phyloP scores from a whole-genome alignment of 64 coral and sea anemone genomes.

The Montipora cactus region DNA sequence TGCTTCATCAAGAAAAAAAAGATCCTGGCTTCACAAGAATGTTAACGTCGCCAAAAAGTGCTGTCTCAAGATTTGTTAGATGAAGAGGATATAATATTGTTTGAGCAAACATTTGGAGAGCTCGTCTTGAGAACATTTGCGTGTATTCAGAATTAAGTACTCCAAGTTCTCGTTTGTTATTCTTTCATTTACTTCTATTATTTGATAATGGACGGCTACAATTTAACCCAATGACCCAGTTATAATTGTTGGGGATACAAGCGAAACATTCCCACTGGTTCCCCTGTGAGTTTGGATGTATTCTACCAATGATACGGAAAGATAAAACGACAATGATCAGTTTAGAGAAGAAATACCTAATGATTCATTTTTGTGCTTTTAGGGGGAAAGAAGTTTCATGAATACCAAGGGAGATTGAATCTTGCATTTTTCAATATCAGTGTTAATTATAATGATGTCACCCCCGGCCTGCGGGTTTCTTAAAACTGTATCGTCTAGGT shows the following conservation, averaged over 20 bases:
- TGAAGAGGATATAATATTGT: not conserved
- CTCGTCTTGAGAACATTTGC: conserved; percentile 2
- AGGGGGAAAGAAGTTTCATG: no score
- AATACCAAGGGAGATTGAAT: no score
- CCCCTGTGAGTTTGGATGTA: not conserved
- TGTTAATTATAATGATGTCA: not conserved
- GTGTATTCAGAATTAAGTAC: not conserved
- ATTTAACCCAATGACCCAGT: not conserved
- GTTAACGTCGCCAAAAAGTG: not conserved
- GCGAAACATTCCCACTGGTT: not conserved
- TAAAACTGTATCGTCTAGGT: not conserved
- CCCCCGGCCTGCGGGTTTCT: not conserved
- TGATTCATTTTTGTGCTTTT: no score
- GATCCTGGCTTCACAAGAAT: not conserved
- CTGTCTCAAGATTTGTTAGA: not conserved
- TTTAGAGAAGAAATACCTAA: not conserved
- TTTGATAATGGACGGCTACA: not conserved
- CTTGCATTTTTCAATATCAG: not conserved
- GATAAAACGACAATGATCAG: not conserved
- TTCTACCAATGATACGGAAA: not conserved
- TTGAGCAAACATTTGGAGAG: conserved; percentile 17
- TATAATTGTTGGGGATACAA: not conserved
- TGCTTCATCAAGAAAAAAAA: not conserved
- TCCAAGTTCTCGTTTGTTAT: not conserved
- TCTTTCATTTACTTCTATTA: conserved; percentile 16